Evolutionary conservation across 2,797 vertebrate species (phyloP), one percentile per base, ranked within the genome.

Genomic region (Chaunax sp.): DNA sequence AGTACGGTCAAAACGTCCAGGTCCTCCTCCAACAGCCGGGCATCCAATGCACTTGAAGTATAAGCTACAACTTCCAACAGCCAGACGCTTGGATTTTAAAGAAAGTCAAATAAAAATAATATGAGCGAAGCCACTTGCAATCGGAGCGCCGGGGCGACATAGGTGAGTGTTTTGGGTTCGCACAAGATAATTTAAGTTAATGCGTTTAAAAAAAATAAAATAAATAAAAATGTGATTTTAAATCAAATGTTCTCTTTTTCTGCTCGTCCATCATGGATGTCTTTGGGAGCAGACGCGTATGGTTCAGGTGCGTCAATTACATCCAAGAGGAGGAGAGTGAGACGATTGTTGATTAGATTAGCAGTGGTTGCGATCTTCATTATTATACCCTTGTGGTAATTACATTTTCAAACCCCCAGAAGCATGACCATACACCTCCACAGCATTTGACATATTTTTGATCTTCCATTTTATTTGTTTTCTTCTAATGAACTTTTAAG

Each of bases 1-100:
- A 83, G 84, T 72, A 76, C 83, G 53, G 22, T 86, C 76, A 69
- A 77, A 82, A 72, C 63, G 80, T 64, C 33, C 71, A 40, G 62
- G 57, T 82, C 76, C 78, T 58, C 51, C 70, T 75, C 9, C 49
- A 4, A 49, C 61, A 66, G 50, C 37, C 52, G 75, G 49, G 81
- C 58, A 60, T 0, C 47, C 2, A 1, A 13, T 54, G 22, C 84
- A 79, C 86, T 86, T 84, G 80, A 61, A 8, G 52, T 75, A n/a
- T n/a, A n/a, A n/a, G n/a, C n/a, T n/a, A 1, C 23, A 71, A 49
- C 72, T 66, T 28, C 12, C 23, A 58, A 6, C 14, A 7, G 52
- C 64, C 49, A 73, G 38, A 38, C 14, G 69, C 55, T 35, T 33
- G 73, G 82, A 87, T 76, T 61, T 14, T 3, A 6, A 8, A 30